phyloP scores from a whole-genome alignment of 1,140 invertebrate species.

The Globodera ellingtonae region DNA sequence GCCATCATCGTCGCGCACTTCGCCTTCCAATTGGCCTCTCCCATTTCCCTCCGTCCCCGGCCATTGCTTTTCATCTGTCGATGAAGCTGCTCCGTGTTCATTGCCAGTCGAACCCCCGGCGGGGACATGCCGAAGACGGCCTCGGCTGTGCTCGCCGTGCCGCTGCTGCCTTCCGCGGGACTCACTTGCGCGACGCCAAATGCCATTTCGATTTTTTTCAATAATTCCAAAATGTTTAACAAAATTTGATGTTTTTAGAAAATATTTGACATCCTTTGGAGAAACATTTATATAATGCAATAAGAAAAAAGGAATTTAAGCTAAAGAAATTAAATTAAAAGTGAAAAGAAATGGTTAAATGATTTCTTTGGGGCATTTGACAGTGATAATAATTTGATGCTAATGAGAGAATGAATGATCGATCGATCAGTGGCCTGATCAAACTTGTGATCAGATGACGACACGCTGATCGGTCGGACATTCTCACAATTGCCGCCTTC shows the following conservation, averaged over 20 bases:
- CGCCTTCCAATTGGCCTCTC: constrained; percentile 16
- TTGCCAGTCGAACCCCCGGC: neutral
- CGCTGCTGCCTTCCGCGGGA: constrained; percentile 1
- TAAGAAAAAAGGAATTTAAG: too few species aligned
- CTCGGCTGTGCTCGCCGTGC: constrained; percentile 16
- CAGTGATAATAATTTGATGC: neutral
- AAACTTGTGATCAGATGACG: neutral
- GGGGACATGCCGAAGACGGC: constrained; percentile 4
- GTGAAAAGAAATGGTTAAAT: neutral
- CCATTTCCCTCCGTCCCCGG: neutral
- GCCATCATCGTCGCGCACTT: constrained; percentile 1
- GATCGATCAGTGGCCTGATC: neutral
- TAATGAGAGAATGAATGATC: neutral
- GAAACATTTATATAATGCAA: too few species aligned
- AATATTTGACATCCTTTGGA: neutral
- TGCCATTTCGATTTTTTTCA: neutral
- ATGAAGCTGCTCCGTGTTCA: neutral
- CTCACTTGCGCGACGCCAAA: constrained; percentile 15
- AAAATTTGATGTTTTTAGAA: neutral
- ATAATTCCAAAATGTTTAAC: neutral
- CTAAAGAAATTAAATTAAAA: too few species aligned
- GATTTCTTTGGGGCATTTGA: neutral
- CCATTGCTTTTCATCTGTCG: neutral
- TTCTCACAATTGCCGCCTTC: too few species aligned
- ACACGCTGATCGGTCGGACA: too few species aligned